A percentile compares a stretch with the other conserved stretches of the same genome.
Conservation (phyloP, 2,888 invertebrate species). For the Campoletis raptor region DNA sequence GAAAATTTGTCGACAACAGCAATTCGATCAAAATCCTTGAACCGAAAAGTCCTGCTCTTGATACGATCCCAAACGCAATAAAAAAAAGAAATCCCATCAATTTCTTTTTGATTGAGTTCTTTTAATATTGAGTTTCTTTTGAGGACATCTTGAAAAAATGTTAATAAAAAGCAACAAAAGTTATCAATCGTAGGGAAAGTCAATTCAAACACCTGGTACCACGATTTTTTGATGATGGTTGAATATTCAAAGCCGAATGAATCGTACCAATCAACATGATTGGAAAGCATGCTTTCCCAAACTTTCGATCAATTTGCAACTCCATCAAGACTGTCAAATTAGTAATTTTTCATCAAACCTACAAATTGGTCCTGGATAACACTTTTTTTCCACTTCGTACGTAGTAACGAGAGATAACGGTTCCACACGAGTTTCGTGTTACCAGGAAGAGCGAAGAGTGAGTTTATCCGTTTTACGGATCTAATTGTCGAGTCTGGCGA, state of each 20-base stretch:
- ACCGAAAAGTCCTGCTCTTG: constrained; percentile 10
- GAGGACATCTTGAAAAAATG: not conserved
- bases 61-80: not conserved
- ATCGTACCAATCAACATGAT: not conserved
- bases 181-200: too few relatives aligned
- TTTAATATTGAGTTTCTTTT: not conserved
- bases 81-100: not conserved
- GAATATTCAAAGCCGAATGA: not conserved
- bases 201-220: not conserved
- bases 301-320: not conserved
- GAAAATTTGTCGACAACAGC: constrained; percentile 32
- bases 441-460: constrained; percentile 80
- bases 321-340: constrained; percentile 1
- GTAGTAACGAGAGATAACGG: constrained; percentile 27
- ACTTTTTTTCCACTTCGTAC: constrained; percentile 1
- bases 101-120: too few relatives aligned
- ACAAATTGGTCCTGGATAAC: constrained; percentile 13
- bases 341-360: constrained; percentile 8
- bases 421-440: constrained; percentile 78
- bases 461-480: constrained; percentile 77
- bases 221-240: not conserved
- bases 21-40: constrained; percentile 28
- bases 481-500: constrained; percentile 78
- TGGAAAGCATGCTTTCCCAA: not conserved
- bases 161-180: not conserved